Evolutionary conservation across 2,113 vertebrate genomes (phyloP).

Genomic region (Uria aalge): DNA sequence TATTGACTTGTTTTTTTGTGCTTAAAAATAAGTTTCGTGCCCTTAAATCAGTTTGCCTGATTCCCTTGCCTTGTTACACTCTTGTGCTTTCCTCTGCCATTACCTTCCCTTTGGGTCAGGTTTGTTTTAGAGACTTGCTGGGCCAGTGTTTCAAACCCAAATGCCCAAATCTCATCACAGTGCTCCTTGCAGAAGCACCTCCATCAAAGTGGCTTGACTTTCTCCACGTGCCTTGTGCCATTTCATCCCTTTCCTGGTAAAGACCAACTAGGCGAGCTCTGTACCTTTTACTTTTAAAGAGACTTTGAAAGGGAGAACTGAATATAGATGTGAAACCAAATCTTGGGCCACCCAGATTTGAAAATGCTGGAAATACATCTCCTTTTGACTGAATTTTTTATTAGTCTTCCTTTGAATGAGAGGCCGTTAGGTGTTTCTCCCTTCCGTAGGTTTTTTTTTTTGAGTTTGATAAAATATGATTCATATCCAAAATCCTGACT

Average conservation of each 20-base stretch:
- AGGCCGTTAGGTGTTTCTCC: neutral
- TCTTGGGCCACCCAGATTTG: neutral
- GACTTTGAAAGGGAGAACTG: neutral
- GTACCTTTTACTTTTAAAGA: neutral
- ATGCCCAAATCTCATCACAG: neutral
- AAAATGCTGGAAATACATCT: neutral
- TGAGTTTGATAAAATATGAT: neutral
- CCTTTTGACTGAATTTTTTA: neutral
- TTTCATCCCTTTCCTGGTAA: neutral
- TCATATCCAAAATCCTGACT: neutral
- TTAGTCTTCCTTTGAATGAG: neutral
- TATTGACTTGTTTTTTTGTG: neutral
- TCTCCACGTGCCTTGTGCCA: neutral
- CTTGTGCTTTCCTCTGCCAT: neutral
- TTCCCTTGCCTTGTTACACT: neutral
- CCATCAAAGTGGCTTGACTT: neutral
- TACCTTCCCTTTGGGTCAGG: neutral
- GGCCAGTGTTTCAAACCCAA: neutral
- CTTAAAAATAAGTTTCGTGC: neutral
- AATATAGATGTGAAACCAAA: neutral
- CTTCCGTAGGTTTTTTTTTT: neutral
- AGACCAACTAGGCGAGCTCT: neutral
- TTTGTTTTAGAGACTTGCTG: neutral
- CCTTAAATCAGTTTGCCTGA: neutral
- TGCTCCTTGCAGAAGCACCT: neutral